Conservation (phyloP, 2,888 invertebrate species). For the Caenorhabditis sinica region DNA sequence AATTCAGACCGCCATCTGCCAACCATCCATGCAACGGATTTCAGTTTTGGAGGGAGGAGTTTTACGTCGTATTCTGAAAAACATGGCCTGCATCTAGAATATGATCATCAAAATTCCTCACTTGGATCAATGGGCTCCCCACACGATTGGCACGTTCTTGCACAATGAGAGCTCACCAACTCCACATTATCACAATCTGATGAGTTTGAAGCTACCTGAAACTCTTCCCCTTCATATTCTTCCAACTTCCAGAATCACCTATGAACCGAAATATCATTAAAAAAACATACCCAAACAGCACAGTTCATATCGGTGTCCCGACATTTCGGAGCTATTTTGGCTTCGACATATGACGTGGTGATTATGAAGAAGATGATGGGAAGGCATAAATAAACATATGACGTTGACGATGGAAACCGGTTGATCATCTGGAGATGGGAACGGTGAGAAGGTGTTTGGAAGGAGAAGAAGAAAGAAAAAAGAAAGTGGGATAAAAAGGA, state of each 20-base stretch:
- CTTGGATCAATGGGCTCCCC: constrained; percentile 72
- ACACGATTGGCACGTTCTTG: constrained; percentile 75
- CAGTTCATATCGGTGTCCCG: constrained; percentile 82
- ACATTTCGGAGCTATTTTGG: constrained; percentile 68
- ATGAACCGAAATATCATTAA: constrained; percentile 11
- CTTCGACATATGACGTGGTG: constrained; percentile 41
- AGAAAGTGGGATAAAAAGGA: neutral
- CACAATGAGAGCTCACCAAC: constrained; percentile 74
- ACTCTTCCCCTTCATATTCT: neutral
- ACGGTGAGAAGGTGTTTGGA: neutral
- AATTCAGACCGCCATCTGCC: constrained; percentile 83
- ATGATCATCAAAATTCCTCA: constrained; percentile 39
- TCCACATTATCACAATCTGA: constrained; percentile 70
- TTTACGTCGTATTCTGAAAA: constrained; percentile 80
- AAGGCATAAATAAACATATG: constrained; percentile 30
- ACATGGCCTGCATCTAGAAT: neutral
- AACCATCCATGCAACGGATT: constrained; percentile 81
- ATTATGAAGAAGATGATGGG: constrained; percentile 11
- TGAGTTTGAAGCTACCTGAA: constrained; percentile 72
- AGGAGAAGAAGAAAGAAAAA: neutral
- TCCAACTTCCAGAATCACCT: constrained; percentile 3
- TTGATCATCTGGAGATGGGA: constrained; percentile 55
- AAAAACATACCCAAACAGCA: constrained; percentile 68
- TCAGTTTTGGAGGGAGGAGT: constrained; percentile 74
- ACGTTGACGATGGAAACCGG: constrained; percentile 38